Conservation (phyloP, 2,797 vertebrate species). For the Acrocephalus scirpaceus region DNA sequence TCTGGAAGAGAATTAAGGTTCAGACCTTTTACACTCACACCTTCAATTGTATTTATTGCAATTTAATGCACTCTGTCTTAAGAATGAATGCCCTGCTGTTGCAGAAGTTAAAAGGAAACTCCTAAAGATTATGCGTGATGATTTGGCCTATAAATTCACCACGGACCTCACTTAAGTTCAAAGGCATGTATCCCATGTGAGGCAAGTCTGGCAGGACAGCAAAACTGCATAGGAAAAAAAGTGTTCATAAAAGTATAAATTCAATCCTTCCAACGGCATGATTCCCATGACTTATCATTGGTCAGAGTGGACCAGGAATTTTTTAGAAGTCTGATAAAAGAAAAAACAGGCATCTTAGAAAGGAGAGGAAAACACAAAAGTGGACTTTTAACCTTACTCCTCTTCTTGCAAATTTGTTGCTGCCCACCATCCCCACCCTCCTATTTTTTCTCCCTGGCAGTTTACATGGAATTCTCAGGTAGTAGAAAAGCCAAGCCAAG, state of each 20-base stretch:
- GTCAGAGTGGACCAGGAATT: neutral
- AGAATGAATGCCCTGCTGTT: neutral
- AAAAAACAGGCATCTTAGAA: neutral
- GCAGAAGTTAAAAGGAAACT: slow-evolving; percentile 30
- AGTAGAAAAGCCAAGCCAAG: slow-evolving; percentile 21
- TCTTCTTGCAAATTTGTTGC: neutral
- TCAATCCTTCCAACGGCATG: neutral
- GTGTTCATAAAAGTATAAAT: neutral
- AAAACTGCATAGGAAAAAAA: slow-evolving; percentile 11
- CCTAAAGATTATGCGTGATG: neutral
- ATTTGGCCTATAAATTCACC: slow-evolving; percentile 13
- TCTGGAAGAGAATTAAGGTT: neutral
- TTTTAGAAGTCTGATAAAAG: neutral
- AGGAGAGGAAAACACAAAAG: neutral
- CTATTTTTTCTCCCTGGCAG: slow-evolving; percentile 13
- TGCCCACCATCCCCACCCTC: neutral
- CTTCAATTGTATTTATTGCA: neutral
- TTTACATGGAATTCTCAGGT: slow-evolving; percentile 25
- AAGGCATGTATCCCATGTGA: neutral
- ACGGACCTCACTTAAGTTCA: slow-evolving; percentile 5
- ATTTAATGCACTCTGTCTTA: neutral
- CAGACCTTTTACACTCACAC: neutral
- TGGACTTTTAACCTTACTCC: neutral
- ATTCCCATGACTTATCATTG: neutral
- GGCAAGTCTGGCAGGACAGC: slow-evolving; percentile 1